Evolutionary conservation across 2,113 vertebrate species (phyloP).

Genomic region (Ahaetulla prasina): DNA sequence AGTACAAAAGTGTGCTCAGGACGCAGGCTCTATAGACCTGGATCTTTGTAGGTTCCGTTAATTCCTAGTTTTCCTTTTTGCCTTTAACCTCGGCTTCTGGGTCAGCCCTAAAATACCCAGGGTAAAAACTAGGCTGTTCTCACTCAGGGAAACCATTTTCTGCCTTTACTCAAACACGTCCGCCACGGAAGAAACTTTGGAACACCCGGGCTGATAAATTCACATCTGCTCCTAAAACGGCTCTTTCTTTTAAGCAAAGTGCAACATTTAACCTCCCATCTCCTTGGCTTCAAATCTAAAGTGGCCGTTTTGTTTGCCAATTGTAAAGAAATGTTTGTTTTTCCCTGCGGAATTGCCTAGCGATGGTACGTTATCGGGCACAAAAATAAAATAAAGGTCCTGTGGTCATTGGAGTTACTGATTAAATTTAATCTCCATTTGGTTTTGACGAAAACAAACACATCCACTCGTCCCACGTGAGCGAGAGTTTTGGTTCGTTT

Average conservation of each 20-base stretch:
- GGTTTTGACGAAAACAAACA: constrained; percentile 33
- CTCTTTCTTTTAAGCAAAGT: neutral
- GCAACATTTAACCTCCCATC: neutral
- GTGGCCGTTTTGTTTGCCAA: neutral
- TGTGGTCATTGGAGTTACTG: constrained; percentile 49
- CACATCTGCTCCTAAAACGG: rapidly evolving
- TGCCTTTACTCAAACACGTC: neutral
- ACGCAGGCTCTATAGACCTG: no score
- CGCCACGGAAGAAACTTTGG: neutral
- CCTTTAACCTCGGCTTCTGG: neutral
- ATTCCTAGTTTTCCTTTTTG: neutral
- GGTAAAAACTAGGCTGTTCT: neutral
- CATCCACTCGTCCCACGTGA: neutral
- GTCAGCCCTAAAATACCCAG: neutral
- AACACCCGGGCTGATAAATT: neutral
- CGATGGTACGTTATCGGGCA: constrained; percentile 40
- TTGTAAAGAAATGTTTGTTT: neutral
- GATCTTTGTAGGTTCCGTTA: no score
- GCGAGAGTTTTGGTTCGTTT: neutral
- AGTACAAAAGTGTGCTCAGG: no score
- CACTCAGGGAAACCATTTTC: neutral
- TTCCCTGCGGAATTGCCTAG: neutral
- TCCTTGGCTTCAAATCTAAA: neutral
- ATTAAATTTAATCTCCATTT: constrained; percentile 56
- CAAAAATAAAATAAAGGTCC: constrained; percentile 35